Conservation (phyloP, 2,113 vertebrate genomes). For the Epinephelus cyanopodus region DNA sequence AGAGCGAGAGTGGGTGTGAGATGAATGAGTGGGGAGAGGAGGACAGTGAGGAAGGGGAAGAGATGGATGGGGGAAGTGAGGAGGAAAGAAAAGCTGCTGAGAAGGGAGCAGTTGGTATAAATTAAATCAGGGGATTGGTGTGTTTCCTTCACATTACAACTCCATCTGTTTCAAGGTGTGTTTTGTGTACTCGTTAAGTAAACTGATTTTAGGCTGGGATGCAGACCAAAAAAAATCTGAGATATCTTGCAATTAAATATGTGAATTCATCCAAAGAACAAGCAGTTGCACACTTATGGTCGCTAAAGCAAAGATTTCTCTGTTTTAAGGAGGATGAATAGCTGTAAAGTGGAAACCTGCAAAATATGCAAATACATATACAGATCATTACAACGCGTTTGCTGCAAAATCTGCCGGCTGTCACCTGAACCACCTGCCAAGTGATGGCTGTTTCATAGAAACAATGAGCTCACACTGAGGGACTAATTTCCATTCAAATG, state of each 20-base stretch:
- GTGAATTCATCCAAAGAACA: not conserved
- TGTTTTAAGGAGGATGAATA: not conserved
- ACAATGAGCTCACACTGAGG: not conserved
- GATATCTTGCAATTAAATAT: not conserved
- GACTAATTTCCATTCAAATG: conserved; percentile 47
- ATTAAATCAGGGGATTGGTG: conserved; percentile 63
- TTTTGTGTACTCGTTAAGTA: conserved; percentile 4
- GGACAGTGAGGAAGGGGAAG: conserved; percentile 44
- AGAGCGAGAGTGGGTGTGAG: conserved; percentile 52
- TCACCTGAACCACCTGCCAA: conserved; percentile 14
- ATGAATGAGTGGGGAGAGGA: conserved; percentile 63
- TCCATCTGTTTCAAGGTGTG: conserved; percentile 41
- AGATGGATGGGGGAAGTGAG: conserved; percentile 48
- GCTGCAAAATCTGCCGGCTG: not conserved
- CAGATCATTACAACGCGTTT: not conserved
- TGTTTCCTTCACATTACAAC: conserved; percentile 39
- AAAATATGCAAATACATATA: not conserved
- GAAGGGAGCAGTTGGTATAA: conserved; percentile 58
- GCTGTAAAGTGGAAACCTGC: not conserved
- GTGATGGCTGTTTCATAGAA: not conserved
- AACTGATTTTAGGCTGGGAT: not conserved
- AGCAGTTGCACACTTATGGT: not conserved
- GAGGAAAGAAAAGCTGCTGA: conserved; percentile 32
- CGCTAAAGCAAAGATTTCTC: not conserved
- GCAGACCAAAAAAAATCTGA: not conserved